These are phyloP conservation scores for Ochotona princeps DNA, from an alignment of 2,113 vertebrate genomes.

Conservation along the genomic window DNA sequence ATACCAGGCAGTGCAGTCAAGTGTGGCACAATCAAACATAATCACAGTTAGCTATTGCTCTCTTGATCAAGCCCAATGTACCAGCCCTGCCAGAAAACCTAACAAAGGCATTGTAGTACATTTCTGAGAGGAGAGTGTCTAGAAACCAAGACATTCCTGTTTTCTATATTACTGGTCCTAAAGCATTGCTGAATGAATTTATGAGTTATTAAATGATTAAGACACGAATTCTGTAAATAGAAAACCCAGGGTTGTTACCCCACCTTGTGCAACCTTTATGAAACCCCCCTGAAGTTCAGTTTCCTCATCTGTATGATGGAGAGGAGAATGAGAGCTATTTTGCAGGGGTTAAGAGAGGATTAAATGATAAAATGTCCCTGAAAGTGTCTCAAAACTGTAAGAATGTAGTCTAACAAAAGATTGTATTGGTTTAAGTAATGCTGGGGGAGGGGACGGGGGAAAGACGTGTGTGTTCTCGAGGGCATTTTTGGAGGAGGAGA, in stretches of 20 bases:
- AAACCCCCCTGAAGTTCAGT: neutral
- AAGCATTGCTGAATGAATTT: neutral
- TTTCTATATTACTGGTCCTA: neutral
- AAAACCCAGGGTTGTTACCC: neutral
- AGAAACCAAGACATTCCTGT: neutral
- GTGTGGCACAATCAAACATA: too few species aligned
- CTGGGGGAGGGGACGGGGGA: conserved; percentile 61
- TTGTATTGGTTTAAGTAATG: conserved; percentile 52
- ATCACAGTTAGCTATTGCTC: neutral
- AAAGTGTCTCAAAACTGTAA: conserved; percentile 50
- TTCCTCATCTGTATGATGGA: conserved; percentile 14
- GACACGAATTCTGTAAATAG: neutral
- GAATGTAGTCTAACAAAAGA: conserved; percentile 54
- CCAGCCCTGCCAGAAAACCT: neutral
- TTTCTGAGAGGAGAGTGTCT: neutral
- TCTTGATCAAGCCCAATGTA: neutral
- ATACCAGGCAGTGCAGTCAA: neutral
- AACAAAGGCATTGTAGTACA: neutral
- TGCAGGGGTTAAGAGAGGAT: conserved; percentile 47
- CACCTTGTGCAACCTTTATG: neutral
- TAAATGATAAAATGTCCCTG: conserved; percentile 64
- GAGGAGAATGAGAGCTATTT: conserved; percentile 18
- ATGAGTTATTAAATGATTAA: neutral
- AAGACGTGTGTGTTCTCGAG: conserved; percentile 61
- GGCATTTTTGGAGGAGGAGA: conserved; percentile 69